These are phyloP conservation scores for Emberiza fucata DNA, from an alignment of 2,113 vertebrate genomes.

Conservation along the genomic window DNA sequence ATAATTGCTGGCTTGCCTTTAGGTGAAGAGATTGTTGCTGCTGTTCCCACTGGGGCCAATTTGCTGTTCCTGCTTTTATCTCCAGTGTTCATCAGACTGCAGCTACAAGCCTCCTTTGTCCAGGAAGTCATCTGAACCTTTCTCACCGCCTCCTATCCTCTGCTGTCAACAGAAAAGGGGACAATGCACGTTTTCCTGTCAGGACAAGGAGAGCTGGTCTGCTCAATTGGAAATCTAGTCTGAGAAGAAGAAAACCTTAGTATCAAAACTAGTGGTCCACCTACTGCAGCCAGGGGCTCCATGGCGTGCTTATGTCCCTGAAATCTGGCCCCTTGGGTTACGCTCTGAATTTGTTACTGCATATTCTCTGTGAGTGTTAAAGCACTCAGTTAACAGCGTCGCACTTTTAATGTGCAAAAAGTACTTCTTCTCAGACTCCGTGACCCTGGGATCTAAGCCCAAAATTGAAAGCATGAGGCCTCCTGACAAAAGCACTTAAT, in stretches of 20 bases:
- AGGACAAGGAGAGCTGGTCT: slow-evolving; percentile 29
- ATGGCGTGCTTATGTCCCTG: background rate
- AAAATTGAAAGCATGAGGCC: background rate
- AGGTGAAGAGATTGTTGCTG: slow-evolving; percentile 68
- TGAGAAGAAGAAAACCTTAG: background rate
- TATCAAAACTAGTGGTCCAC: background rate
- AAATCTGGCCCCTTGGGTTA: background rate
- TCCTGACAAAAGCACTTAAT: background rate
- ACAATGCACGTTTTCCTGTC: background rate
- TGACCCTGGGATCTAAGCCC: background rate
- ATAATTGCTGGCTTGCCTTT: slow-evolving; percentile 66
- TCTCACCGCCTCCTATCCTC: background rate
- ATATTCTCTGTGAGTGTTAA: background rate
- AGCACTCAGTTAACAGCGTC: background rate
- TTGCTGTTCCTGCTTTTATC: slow-evolving; percentile 75
- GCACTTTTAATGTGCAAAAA: background rate
- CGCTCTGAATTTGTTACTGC: background rate
- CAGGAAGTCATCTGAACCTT: slow-evolving; percentile 36
- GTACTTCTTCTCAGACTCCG: background rate
- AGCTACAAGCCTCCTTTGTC: slow-evolving; percentile 68
- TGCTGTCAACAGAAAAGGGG: slow-evolving; percentile 33
- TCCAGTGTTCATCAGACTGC: slow-evolving; percentile 53
- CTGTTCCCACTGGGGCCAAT: slow-evolving; percentile 69
- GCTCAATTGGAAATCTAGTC: background rate
- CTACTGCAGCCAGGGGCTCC: background rate